Evolutionary conservation across 2,888 invertebrate genomes (phyloP).

Genomic region (Nephrocerus scutellatus): DNA sequence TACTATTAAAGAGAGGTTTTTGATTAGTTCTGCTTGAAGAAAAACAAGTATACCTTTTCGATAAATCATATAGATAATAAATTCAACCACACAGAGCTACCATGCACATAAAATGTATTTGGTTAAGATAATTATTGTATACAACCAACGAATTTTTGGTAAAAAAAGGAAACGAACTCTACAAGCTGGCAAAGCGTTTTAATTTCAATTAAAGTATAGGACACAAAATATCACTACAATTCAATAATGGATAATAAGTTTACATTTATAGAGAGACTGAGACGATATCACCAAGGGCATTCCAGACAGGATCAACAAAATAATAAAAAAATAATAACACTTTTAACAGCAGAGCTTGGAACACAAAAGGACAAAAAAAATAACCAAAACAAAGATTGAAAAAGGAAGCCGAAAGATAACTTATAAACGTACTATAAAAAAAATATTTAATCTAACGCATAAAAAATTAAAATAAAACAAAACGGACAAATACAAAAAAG

Average conservation of each 20-base stretch:
- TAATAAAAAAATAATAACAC: conserved; percentile 18
- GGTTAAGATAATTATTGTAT: too few species aligned
- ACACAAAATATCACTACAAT: too few species aligned
- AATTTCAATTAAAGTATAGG: too few species aligned
- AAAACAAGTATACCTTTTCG: too few species aligned
- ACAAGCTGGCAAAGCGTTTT: conserved; percentile 15
- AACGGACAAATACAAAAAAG: conserved; percentile 7
- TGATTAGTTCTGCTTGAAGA: too few species aligned
- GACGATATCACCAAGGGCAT: conserved; percentile 35
- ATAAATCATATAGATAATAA: too few species aligned
- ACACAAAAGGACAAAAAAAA: conserved; percentile 16
- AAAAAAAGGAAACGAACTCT: conserved; percentile 5
- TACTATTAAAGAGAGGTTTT: too few species aligned
- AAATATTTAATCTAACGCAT: conserved; percentile 9
- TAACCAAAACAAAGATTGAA: conserved; percentile 12
- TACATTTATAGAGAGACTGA: too few species aligned
- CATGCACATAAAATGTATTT: too few species aligned
- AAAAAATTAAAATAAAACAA: conserved; percentile 12
- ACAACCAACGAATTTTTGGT: too few species aligned
- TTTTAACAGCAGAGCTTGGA: conserved; percentile 3
- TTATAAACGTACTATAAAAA: conserved; percentile 16
- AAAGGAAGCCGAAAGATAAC: conserved; percentile 11
- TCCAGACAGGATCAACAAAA: conserved; percentile 33
- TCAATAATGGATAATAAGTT: not conserved
- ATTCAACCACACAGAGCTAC: too few species aligned